Conservation (phyloP, 2,113 vertebrate species). For the Nesoenas mayeri region DNA sequence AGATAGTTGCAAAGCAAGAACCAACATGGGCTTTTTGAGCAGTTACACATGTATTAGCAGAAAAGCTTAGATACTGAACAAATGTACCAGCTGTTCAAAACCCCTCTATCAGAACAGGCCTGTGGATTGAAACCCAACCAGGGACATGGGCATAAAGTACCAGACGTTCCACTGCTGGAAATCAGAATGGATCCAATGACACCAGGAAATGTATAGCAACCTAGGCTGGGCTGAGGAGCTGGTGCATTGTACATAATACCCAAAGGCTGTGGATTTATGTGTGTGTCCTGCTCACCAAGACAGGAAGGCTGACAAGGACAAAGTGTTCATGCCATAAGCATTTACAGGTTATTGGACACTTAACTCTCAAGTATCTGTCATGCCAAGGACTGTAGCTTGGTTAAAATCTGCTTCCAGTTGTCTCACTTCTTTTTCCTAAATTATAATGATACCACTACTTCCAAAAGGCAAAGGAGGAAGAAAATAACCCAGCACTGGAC, state of each 20-base stretch:
- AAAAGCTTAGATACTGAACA: background rate
- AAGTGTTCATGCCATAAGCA: background rate
- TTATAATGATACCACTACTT: background rate
- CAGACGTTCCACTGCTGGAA: background rate
- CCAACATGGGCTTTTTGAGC: accelerated
- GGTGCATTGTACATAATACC: accelerated
- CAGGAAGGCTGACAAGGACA: background rate
- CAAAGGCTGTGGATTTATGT: background rate
- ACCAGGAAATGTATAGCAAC: background rate
- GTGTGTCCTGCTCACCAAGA: background rate
- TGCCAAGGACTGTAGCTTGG: background rate
- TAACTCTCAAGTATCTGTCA: background rate
- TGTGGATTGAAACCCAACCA: background rate
- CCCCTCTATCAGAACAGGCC: background rate
- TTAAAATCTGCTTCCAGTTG: background rate
- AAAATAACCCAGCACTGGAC: background rate
- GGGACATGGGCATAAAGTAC: background rate
- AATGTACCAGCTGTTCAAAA: background rate
- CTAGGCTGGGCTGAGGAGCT: background rate
- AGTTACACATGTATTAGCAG: accelerated
- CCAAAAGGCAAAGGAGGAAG: background rate
- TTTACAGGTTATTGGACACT: background rate
- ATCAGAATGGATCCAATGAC: background rate
- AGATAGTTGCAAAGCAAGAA: background rate
- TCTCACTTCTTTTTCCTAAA: background rate